Evolutionary conservation across 30 jellyfish, hydroid and myxozoan species (phyloP).

Genomic region (Catostylus mosaicus): DNA sequence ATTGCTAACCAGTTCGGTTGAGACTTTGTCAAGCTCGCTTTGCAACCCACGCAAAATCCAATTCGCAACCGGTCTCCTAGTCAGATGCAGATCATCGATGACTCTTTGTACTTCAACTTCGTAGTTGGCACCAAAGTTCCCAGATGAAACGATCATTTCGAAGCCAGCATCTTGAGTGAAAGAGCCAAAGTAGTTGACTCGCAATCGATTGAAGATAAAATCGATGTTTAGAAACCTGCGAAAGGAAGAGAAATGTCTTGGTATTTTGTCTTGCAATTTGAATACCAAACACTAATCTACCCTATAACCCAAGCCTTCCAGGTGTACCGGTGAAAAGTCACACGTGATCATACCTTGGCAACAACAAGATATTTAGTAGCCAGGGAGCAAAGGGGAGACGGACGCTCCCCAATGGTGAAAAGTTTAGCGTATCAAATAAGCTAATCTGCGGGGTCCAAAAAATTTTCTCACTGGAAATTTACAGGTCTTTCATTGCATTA

Average conservation of each 20-base stretch:
- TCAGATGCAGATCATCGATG: constrained; percentile 45
- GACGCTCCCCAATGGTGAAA: too few species aligned
- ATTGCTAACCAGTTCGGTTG: constrained; percentile 61
- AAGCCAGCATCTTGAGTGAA: constrained; percentile 93
- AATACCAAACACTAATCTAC: too few species aligned
- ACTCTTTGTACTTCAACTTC: constrained; percentile 72
- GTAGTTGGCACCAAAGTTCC: constrained; percentile 81
- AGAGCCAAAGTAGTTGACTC: constrained; percentile 94
- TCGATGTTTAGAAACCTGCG: constrained; percentile 80
- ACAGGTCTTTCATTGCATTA: too few species aligned
- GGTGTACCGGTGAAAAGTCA: too few species aligned
- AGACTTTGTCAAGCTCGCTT: constrained; percentile 76
- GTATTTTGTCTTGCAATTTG: too few species aligned
- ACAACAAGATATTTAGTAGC: too few species aligned
- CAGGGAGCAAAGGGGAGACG: too few species aligned
- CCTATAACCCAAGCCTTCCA: too few species aligned
- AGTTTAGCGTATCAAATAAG: too few species aligned
- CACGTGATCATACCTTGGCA: too few species aligned
- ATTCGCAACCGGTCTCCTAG: constrained; percentile 89
- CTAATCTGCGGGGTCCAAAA: too few species aligned
- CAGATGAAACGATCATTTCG: constrained; percentile 72
- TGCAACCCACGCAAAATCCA: constrained; percentile 94
- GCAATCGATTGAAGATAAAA: constrained; percentile 81
- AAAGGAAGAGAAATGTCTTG: neutral
- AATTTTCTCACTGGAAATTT: too few species aligned